Evolutionary conservation across 2,888 invertebrate species (phyloP).

Genomic region (Eupithecia insigniata): DNA sequence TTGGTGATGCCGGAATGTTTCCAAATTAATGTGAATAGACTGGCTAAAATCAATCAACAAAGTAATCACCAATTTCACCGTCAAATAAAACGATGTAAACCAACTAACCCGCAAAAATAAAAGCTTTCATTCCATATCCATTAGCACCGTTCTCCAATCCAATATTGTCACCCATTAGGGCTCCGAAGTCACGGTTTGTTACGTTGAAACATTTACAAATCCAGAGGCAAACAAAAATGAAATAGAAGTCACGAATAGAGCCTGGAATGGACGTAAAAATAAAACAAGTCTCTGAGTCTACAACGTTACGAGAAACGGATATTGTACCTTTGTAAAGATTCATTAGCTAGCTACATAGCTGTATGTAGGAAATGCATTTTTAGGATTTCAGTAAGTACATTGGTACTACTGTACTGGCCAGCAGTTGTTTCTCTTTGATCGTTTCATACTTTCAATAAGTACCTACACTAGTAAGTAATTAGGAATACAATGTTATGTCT

Average conservation of each 20-base stretch:
- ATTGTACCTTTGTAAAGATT: not conserved
- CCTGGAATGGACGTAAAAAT: not conserved
- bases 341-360: not conserved
- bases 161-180: conserved; percentile 26
- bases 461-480: no score
- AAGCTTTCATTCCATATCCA: conserved; percentile 30
- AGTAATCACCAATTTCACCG: not conserved
- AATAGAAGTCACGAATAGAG: not conserved
- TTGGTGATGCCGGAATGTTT: not conserved
- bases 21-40: not conserved
- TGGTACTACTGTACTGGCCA: not conserved
- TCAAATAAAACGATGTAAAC: conserved; percentile 6
- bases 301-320: not conserved
- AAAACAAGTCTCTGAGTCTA: not conserved
- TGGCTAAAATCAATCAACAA: not conserved
- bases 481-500: no score
- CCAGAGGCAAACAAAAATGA: not conserved
- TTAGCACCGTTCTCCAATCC: conserved; percentile 24
- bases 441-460: not conserved
- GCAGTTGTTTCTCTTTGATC: not conserved
- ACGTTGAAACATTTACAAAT: conserved; percentile 20
- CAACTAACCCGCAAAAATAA: conserved; percentile 12
- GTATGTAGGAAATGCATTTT: not conserved
- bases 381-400: not conserved
- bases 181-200: conserved; percentile 28